A percentile compares a stretch with the other conserved stretches of the same genome.
Conservation (phyloP, 37 sponge, comb jelly and placozoan genomes). For the Petrosia ficiformis region DNA sequence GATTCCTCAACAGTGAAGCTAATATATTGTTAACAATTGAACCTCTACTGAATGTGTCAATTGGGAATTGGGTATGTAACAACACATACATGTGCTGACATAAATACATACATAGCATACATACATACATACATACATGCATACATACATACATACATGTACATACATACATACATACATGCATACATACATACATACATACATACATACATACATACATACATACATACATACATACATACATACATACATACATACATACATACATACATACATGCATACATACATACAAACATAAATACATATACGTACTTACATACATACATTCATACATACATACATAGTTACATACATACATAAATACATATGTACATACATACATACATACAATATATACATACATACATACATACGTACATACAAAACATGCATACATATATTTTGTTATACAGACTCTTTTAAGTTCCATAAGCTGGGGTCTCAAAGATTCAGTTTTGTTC, state of each 20-base stretch:
- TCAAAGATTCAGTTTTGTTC: slow-evolving; percentile 8
- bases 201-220: background rate
- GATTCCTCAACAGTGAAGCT: slow-evolving; percentile 8
- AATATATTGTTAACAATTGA: slow-evolving; percentile 9
- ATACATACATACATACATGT: no score
- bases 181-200: background rate
- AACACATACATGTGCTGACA: background rate
- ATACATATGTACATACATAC: background rate
- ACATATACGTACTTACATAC: background rate
- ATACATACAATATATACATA: background rate
- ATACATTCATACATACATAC: background rate
- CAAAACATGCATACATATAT: background rate
- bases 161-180: no score
- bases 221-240: background rate
- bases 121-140: background rate
- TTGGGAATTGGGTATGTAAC: background rate
- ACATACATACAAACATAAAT: background rate
- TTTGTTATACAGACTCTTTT: background rate
- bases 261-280: background rate
- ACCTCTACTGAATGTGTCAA: background rate
- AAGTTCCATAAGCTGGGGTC: slow-evolving; percentile 8
- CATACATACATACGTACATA: background rate
- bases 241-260: background rate
- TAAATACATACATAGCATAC: background rate
- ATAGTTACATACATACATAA: background rate